These are phyloP conservation scores for Hylyphantes graminicola DNA, from an alignment of 1,140 invertebrate genomes.

Conservation along the genomic window DNA sequence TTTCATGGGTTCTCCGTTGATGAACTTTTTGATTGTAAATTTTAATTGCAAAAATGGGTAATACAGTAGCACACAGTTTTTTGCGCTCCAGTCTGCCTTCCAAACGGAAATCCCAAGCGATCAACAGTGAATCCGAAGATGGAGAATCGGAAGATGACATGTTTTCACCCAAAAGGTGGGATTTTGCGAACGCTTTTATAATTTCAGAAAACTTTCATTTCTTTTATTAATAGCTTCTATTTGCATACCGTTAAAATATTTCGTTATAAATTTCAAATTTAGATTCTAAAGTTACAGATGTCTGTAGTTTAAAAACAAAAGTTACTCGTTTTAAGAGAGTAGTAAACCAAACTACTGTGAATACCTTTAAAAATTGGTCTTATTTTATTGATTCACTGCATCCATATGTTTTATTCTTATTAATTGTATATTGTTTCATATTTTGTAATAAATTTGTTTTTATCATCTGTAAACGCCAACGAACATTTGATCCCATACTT, in stretches of 20 bases:
- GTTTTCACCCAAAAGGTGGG: constrained; percentile 18
- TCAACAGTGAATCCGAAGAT: constrained; percentile 14
- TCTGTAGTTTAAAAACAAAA: background rate
- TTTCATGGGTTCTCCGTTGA: background rate
- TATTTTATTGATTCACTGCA: too few relatives aligned
- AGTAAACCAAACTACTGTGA: background rate
- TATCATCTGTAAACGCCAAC: too few relatives aligned
- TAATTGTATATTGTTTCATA: too few relatives aligned
- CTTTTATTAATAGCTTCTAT: background rate
- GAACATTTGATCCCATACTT: too few relatives aligned
- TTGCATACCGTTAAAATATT: background rate
- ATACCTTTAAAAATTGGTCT: too few relatives aligned
- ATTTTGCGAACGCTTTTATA: background rate
- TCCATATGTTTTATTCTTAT: too few relatives aligned
- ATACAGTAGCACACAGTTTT: constrained; percentile 42
- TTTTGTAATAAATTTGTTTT: too few relatives aligned
- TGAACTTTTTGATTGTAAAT: background rate
- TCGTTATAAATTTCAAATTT: background rate
- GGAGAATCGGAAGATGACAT: background rate
- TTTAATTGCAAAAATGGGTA: constrained; percentile 33
- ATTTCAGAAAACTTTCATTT: background rate
- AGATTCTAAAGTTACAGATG: background rate
- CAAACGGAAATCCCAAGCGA: constrained; percentile 12
- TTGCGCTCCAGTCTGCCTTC: constrained; percentile 16
- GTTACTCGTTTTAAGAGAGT: background rate